Evolutionary conservation across 2,113 vertebrate genomes (phyloP), one percentile per base, ranked within the genome.

Genomic region (Butorides virescens): DNA sequence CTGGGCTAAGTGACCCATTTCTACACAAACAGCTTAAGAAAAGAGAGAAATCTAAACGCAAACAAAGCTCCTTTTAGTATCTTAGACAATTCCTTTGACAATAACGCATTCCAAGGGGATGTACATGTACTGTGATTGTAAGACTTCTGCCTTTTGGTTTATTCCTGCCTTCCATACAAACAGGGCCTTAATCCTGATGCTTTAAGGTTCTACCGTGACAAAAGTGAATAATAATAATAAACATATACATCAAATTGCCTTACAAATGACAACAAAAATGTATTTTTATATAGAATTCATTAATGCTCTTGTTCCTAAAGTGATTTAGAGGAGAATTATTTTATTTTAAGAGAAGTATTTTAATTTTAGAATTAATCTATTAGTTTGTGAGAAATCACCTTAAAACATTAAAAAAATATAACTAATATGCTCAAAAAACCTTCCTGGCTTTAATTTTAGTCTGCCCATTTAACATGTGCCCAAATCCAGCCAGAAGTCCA

Each of bases 1-100:
- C 90, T 88, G n/a, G 20, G 32, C 21, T 86, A 66, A 93, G 70
- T 83, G 90, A 95, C 80, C 86, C 55, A 56, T 86, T 95, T 90
- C 67, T 86, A 85, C 80, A 88, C 52, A 94, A 92, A 77, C 44
- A 63, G 10, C 32, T 82, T 75, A 86, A 92, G 86, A 79, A 91
- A 86, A 94, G 67, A 52, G 46, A 83, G 49, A 94, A 85, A 87
- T 76, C 50, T 61, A 78, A 85, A 87, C 34, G 59, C 46, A 85
- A 77, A 84, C 39, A 89, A 92, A 92, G 73, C 23, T 81, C 26
- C 49, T 89, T 91, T 95, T 71, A 52, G 56, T 67, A 21, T 77
- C 76, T 74, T 71, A 63, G 44, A 55, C 36, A 86, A 92, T 83
- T 91, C 88, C 42, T 80, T 86, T 55, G 63, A 88, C 59, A 68